A percentile compares a stretch with the other conserved stretches of the same genome.
Conservation (phyloP, 2,113 vertebrate species). For the Psephotus haematonotus region DNA sequence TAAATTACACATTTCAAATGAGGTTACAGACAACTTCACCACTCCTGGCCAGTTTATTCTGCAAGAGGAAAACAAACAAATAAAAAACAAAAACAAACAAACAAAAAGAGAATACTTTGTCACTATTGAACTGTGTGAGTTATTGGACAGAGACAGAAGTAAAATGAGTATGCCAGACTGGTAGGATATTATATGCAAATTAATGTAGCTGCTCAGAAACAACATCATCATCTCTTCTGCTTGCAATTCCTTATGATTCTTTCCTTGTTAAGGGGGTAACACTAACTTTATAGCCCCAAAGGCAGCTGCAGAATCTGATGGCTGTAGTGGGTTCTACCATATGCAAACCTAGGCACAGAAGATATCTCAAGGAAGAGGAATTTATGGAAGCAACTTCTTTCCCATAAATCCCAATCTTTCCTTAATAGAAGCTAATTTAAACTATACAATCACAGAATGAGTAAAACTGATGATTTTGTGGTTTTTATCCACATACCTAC, state of each 20-base stretch:
- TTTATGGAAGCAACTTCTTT: not conserved
- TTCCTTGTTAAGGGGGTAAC: not conserved
- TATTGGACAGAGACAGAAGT: not conserved
- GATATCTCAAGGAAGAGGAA: not conserved
- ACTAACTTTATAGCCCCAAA: not conserved
- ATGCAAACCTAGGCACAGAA: not conserved
- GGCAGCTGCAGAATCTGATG: not conserved
- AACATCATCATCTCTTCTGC: not conserved
- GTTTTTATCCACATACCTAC: not conserved
- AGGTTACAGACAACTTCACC: conserved; percentile 1
- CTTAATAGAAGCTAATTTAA: not conserved
- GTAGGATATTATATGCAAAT: conserved; percentile 7
- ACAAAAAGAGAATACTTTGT: not conserved
- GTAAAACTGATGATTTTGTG: not conserved
- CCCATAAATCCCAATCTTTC: not conserved
- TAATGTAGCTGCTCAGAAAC: not conserved
- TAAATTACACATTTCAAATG: conserved; percentile 56
- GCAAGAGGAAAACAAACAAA: not conserved
- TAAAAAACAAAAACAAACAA: not conserved
- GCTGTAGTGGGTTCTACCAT: not conserved
- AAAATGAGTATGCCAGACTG: not conserved
- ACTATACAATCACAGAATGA: not conserved
- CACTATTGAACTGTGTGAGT: not conserved
- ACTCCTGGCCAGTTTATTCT: not conserved
- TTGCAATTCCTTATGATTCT: not conserved